Conservation (phyloP, 2,888 invertebrate species). For the Marronus borbonicus region DNA sequence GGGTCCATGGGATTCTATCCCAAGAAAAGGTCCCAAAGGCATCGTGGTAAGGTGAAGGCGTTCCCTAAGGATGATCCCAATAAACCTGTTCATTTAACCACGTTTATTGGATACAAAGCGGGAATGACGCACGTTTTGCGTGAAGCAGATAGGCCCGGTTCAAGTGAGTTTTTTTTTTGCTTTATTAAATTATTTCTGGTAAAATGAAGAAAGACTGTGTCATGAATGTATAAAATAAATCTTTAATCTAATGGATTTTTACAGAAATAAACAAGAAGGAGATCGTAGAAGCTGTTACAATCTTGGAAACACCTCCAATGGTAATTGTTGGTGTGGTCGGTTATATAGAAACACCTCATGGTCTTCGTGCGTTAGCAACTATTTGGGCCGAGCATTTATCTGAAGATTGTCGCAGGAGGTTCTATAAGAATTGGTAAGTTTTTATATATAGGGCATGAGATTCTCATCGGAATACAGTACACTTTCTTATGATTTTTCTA, state of each 20-base stretch:
- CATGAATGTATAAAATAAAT: too few species aligned
- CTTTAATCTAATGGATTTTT: conserved; percentile 58
- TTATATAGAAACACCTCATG: conserved; percentile 99
- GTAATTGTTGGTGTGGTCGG: conserved; percentile 97
- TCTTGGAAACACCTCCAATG: conserved; percentile 99
- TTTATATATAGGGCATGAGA: too few species aligned
- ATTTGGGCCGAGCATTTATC: conserved; percentile 99
- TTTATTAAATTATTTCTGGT: neutral
- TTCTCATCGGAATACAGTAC: conserved; percentile 45
- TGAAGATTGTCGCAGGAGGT: conserved; percentile 97
- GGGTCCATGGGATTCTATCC: conserved; percentile 99
- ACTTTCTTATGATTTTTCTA: conserved; percentile 62
- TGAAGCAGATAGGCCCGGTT: conserved; percentile 98
- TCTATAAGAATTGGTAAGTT: conserved; percentile 99
- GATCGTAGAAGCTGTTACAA: conserved; percentile 98
- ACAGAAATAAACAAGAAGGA: conserved; percentile 99
- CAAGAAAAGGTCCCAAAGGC: conserved; percentile 96
- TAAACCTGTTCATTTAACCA: conserved; percentile 98
- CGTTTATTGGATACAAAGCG: conserved; percentile 98
- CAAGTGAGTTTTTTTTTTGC: conserved; percentile 82
- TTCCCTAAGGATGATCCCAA: conserved; percentile 98
- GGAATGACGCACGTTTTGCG: conserved; percentile 99
- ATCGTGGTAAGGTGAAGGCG: conserved; percentile 99
- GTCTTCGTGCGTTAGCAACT: conserved; percentile 94
- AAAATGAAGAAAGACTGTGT: too few species aligned